Evolutionary conservation across 2,888 invertebrate genomes (phyloP).

Genomic region (Oconnorella tubifera): DNA sequence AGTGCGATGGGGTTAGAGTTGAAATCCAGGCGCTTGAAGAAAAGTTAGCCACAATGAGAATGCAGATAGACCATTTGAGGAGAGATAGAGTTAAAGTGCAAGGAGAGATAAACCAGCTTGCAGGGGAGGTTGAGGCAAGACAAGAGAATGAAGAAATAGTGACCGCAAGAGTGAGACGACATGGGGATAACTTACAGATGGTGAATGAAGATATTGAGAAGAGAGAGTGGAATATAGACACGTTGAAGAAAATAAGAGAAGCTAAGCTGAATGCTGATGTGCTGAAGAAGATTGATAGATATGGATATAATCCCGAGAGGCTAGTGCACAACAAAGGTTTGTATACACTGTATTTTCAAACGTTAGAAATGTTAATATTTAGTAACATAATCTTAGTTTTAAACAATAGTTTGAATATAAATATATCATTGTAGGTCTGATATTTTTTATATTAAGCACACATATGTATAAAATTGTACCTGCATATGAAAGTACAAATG

Average conservation of each 20-base stretch:
- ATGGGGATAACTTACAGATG: constrained; percentile 31
- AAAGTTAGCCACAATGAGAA: neutral
- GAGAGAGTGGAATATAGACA: constrained; percentile 38
- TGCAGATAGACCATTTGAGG: neutral
- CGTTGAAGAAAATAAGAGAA: constrained; percentile 43
- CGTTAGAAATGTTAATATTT: too few species aligned
- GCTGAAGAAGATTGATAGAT: constrained; percentile 39
- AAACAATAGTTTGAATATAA: too few species aligned
- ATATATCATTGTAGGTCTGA: too few species aligned
- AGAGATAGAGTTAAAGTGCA: neutral
- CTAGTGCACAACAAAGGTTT: neutral
- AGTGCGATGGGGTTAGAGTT: neutral
- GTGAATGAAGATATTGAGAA: constrained; percentile 28
- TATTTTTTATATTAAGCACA: too few species aligned
- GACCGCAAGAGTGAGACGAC: constrained; percentile 34
- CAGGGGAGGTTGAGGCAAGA: constrained; percentile 26
- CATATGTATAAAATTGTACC: too few species aligned
- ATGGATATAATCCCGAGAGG: constrained; percentile 39
- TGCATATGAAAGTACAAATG: too few species aligned
- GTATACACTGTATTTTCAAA: too few species aligned
- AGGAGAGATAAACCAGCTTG: constrained; percentile 36
- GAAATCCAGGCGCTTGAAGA: neutral
- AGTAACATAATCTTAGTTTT: too few species aligned
- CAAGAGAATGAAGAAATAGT: constrained; percentile 32
- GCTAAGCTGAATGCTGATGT: constrained; percentile 44